These are phyloP conservation scores for Alosa sapidissima DNA, from an alignment of 2,797 vertebrate genomes.

Conservation along the genomic window DNA sequence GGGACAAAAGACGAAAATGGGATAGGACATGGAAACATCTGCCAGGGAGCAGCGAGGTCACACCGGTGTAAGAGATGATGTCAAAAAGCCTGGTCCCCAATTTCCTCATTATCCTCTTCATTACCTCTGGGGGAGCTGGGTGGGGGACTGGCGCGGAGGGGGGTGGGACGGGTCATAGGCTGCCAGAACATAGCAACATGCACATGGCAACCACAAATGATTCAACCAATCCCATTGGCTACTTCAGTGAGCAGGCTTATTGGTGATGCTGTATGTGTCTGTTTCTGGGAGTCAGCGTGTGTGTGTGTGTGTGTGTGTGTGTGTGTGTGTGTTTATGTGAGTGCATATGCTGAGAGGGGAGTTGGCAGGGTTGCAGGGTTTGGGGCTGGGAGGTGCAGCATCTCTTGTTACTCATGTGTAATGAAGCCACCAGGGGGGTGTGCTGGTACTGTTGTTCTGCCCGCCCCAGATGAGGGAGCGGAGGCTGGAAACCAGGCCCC, in stretches of 20 bases:
- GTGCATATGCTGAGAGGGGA: background rate
- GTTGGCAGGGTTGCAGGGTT: background rate
- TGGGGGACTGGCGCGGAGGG: background rate
- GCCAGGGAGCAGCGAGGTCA: conserved; percentile 11
- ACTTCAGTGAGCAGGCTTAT: background rate
- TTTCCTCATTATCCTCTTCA: conserved; percentile 39
- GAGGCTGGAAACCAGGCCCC: conserved; percentile 8
- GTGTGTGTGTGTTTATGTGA: background rate
- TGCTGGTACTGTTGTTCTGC: conserved; percentile 7
- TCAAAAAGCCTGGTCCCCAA: conserved; percentile 7
- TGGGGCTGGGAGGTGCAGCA: background rate
- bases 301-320: background rate
- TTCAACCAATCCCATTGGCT: background rate
- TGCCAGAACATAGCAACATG: conserved; percentile 21
- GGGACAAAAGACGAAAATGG: conserved; percentile 1
- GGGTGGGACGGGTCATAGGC: conserved; percentile 26
- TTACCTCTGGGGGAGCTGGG: background rate
- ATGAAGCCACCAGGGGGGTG: conserved; percentile 28
- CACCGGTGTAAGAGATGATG: conserved; percentile 14
- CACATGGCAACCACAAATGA: background rate
- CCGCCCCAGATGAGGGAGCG: background rate
- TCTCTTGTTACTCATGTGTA: conserved; percentile 24
- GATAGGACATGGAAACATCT: conserved; percentile 22
- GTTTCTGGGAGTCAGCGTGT: background rate
- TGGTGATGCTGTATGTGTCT: background rate